A percentile compares a stretch with the other conserved stretches of the same genome.
phyloP scores from a whole-genome alignment of 2,113 vertebrate genomes.

The Tupaia chinensis region DNA sequence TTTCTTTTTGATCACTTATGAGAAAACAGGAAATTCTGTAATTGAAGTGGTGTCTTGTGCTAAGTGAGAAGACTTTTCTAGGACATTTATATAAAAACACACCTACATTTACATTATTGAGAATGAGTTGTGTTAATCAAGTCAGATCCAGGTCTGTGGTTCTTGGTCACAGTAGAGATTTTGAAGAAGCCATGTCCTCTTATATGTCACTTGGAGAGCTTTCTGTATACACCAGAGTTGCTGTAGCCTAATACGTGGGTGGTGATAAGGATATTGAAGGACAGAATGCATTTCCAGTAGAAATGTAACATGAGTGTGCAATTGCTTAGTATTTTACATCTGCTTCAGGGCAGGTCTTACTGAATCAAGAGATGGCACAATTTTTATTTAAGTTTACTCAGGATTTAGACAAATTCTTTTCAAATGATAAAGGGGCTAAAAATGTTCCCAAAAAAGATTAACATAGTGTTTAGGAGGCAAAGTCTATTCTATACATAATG shows the following conservation, averaged over 20 bases:
- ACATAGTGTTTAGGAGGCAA: background rate
- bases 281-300: background rate
- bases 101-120: background rate
- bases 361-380: background rate
- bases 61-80: background rate
- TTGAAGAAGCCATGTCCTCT: background rate
- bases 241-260: background rate
- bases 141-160: background rate
- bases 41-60: background rate
- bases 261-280: background rate
- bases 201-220: background rate
- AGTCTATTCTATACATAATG: background rate
- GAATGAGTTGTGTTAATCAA: background rate
- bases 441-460: conserved; percentile 15
- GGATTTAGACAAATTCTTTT: conserved; percentile 54
- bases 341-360: background rate
- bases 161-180: background rate
- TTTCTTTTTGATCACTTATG: conserved; percentile 30
- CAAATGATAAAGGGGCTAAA: conserved; percentile 3
- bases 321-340: background rate
- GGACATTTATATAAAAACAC: conserved; percentile 14
- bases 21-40: background rate
- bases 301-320: background rate
- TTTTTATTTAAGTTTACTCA: conserved; percentile 31
- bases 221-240: background rate